phyloP scores from a whole-genome alignment of 1,140 invertebrate genomes.

The Drosophila neocordata region DNA sequence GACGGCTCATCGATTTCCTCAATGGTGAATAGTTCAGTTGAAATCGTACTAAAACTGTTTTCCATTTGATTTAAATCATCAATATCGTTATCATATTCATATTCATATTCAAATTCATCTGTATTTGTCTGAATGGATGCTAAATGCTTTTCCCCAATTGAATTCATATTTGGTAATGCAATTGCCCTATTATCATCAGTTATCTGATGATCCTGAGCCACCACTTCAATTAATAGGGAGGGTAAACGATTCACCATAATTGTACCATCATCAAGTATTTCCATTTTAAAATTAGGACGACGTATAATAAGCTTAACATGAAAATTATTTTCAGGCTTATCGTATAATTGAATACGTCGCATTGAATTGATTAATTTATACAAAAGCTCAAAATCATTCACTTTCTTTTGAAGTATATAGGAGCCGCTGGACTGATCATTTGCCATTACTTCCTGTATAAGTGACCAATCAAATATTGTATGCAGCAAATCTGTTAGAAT shows the following conservation, averaged over 20 bases:
- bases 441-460: slow-evolving; percentile 33
- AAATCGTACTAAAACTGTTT: neutral
- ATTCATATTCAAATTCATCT: slow-evolving; percentile 6
- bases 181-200: neutral
- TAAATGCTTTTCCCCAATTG: neutral
- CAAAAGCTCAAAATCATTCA: slow-evolving; percentile 45
- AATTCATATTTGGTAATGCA: neutral
- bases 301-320: slow-evolving; percentile 30
- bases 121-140: neutral
- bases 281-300: slow-evolving; percentile 36
- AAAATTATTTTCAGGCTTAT: slow-evolving; percentile 17
- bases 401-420: slow-evolving; percentile 32
- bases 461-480: slow-evolving; percentile 43
- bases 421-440: slow-evolving; percentile 17
- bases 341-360: slow-evolving; percentile 34
- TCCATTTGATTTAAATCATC: neutral
- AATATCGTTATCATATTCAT: neutral
- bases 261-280: slow-evolving; percentile 33
- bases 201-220: neutral
- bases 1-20: neutral
- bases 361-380: slow-evolving; percentile 38
- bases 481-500: slow-evolving; percentile 33
- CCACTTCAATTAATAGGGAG: slow-evolving; percentile 31
- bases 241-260: slow-evolving; percentile 41
- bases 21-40: slow-evolving; percentile 1